Base-by-base conservation (phyloP, 2,113 vertebrate species). In the Etheostoma cragini region DNA sequence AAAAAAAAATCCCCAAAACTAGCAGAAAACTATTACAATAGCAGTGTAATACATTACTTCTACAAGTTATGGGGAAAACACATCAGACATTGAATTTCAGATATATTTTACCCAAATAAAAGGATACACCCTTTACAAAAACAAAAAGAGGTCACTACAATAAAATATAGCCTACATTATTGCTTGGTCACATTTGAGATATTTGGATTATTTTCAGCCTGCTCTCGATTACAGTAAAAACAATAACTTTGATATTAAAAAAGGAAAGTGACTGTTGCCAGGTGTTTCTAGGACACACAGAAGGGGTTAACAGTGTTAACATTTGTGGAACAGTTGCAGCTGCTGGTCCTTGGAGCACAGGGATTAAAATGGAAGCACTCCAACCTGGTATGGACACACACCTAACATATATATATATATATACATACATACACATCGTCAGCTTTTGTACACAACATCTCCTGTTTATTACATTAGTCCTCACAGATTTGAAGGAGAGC, bases 291-390 rank as follows among this genome's bases (percentile, higher is more conserved):
- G 22, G 49, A 68, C 47, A 68, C 35, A 52, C 47, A 38, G 17
- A 1, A 19, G 2, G 5, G 14, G 54, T 26, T 70, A 62, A 67
- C 50, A 13, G 6, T 38, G 45, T 63, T 67, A 1, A 16, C 30
- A 52, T 63, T 72, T 87, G 35, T 79, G 64, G 21, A 84, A 13
- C 64, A 94, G 93, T 95, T 66, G 93, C 92, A 87, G 90, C 90
- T 13, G 92, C 93, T 58, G 94, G 94, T 72, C 70, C 73, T 26
- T 94, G 93, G 93, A 93, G 89, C 71, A 68, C 56, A 47, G 86
- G 78, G 21, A 63, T 89, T 58, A 16, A 75, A 63, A 63, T 78
- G 62, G 49, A 84, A 67, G 76, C 78, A 0, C 78, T 95, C 26
- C 72, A 90, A 11, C 35, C 72, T 54, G 94, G 94, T 94, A 79